A percentile compares a stretch with the other conserved stretches of the same genome.
phyloP scores from a whole-genome alignment of 2,888 invertebrate species.

The Conomelus anceps region DNA sequence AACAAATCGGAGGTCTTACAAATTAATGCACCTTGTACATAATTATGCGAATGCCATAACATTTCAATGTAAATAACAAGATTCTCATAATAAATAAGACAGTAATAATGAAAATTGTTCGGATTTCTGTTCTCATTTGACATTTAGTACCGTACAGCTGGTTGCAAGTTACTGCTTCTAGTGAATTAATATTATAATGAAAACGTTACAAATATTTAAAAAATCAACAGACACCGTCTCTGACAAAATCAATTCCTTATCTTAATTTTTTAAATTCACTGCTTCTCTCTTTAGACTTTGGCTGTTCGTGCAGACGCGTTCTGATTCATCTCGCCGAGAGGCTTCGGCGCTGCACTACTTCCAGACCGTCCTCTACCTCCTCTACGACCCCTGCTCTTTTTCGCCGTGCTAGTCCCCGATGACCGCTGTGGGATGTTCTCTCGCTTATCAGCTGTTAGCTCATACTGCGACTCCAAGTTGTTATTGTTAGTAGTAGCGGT shows the following conservation, averaged over 20 bases:
- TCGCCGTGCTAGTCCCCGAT: conserved; percentile 34
- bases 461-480: conserved; percentile 48
- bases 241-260: neutral
- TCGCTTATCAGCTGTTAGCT: conserved; percentile 53
- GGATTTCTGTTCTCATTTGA: too few relatives aligned
- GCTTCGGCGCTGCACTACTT: conserved; percentile 29
- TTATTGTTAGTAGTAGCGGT: neutral
- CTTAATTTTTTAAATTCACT: neutral
- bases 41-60: too few relatives aligned
- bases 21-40: too few relatives aligned
- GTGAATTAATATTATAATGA: neutral
- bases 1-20: too few relatives aligned
- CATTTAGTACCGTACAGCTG: neutral
- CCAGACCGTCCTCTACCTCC: conserved; percentile 44
- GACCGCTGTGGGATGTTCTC: conserved; percentile 45
- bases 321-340: conserved; percentile 36
- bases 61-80: too few relatives aligned
- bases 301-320: conserved; percentile 22
- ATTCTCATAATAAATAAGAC: too few relatives aligned
- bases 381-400: conserved; percentile 47
- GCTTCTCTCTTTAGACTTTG: neutral
- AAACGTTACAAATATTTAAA: neutral
- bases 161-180: neutral
- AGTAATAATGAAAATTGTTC: too few relatives aligned
- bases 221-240: neutral